Evolutionary conservation across 2,888 invertebrate genomes (phyloP), one percentile per base, ranked within the genome.

Genomic region (Drosophila stalkeri): DNA sequence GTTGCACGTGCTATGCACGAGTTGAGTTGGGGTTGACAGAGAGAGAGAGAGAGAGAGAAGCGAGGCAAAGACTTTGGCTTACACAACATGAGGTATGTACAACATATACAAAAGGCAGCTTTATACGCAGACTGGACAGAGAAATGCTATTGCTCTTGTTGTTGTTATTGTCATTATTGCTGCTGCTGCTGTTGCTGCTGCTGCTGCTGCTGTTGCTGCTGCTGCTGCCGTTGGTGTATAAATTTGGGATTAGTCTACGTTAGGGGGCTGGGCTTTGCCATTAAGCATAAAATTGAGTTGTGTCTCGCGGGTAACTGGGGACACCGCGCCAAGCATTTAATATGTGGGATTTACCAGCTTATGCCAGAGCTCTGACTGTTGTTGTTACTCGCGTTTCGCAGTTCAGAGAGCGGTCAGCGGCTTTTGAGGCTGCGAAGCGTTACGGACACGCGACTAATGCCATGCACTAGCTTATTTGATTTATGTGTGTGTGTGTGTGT

Each of bases 201-300:
- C 16, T 16, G 37, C 37, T 37, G n/a, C n/a, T n/a, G n/a, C n/a
- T n/a, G n/a, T 11, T 35, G 11, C n/a, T n/a, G 62, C 35, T 47
- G 52, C n/a, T 70, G 56, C 27, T 47, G 55, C 55, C 55, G 51
- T 46, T 70, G 61, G 49, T 65, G 71, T 65, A 64, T 75, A 72
- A 66, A 69, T 72, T 79, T 56, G 31, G 73, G 78, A 83, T 83
- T 86, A 83, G 75, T 71, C 43, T 43, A 23, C 55, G 54, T 20
- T 3, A 18, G 44, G 35, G 23, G 31, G 57, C 54, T 35, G 54
- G 33, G 23, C 62, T 33, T 61, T 62, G 47, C 61, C 68, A 73
- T 80, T 82, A 77, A 85, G 79, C 82, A 75, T 73, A 62, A 72
- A 82, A 82, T 85, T 75, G 73, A 80, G 86, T 76, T 76, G 76